phyloP scores from a whole-genome alignment of 2,797 vertebrate genomes.

The Melanitta fusca region DNA sequence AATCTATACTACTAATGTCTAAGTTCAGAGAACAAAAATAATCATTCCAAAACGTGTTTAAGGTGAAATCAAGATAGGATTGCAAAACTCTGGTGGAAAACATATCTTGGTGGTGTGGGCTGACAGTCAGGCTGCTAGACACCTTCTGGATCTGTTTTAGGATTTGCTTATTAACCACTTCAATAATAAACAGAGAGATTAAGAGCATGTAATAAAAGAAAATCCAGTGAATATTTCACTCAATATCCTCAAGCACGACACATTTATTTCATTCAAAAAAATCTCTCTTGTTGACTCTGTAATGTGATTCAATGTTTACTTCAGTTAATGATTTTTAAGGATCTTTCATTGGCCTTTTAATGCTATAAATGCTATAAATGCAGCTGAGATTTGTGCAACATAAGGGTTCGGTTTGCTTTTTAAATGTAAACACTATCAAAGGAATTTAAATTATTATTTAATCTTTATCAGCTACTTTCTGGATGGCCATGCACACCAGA shows the following conservation, averaged over 20 bases:
- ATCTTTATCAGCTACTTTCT: not conserved
- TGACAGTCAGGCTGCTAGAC: slow-evolving; percentile 62
- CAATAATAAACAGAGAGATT: slow-evolving; percentile 75
- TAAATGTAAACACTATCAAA: not conserved
- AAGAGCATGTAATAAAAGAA: slow-evolving; percentile 67
- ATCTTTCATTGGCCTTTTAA: slow-evolving; percentile 41
- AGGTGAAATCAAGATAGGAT: slow-evolving; percentile 63
- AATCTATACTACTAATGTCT: slow-evolving; percentile 58
- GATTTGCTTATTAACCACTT: slow-evolving; percentile 69
- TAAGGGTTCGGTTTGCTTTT: not conserved
- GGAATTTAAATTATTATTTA: not conserved
- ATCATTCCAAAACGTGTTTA: slow-evolving; percentile 72
- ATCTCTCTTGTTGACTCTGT: slow-evolving; percentile 38
- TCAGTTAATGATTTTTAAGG: slow-evolving; percentile 63
- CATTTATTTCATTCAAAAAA: slow-evolving; percentile 53
- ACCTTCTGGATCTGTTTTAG: slow-evolving; percentile 71
- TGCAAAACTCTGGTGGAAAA: slow-evolving; percentile 60
- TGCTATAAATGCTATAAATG: not conserved
- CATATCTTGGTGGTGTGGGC: slow-evolving; percentile 45
- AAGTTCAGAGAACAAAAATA: slow-evolving; percentile 74
- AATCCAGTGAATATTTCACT: slow-evolving; percentile 67
- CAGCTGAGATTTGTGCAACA: not conserved
- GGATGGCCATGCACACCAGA: not conserved
- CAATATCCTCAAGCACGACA: not conserved
- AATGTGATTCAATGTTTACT: slow-evolving; percentile 57